Evolutionary conservation across 2,888 invertebrate species (phyloP), one percentile per base, ranked within the genome.

Genomic region (Sturmia bella): DNA sequence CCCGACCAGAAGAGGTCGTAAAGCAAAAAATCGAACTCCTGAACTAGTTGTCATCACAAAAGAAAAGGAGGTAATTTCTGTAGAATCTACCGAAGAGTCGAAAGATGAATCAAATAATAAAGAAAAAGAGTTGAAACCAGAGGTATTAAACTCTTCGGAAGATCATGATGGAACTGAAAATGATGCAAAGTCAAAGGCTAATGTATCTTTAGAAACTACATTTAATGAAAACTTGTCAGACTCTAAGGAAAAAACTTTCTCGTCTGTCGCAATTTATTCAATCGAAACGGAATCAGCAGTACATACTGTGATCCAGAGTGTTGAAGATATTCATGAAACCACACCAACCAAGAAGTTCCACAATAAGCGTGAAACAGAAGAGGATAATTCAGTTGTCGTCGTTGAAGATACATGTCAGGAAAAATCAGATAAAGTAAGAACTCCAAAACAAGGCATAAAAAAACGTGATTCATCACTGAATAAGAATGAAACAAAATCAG

Each of bases 401-500:
- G 19, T 12, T 11, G 27, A 17, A 7, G 7, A 11, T 21, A 63
- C 48, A 19, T 39, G 21, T 5, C 5, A 32, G 3, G 43, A 73
- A 0, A 63, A 70, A 70, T 70, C 66, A 19, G 75, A 48, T 1
- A 61, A 68, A 27, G 1, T 50, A 24, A 41, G 41, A 41, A 73
- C 61, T 12, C 63, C 72, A 3, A 81, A 81, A 52, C 66, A 72
- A 9, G 4, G 19, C 43, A 27, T 19, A 1, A 81, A 81, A 32
- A 80, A 76, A 68, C 52, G 73, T 0, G 76, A 81, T 63, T 37
- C 76, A 48, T 48, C 66, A 1, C 54, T 50, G n/a, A 61, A 32
- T 21, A 80, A 76, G 76, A 72, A 13, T 72, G 80, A 80, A 56
- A 54, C 21, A 6, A 80, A 76, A 76, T 48, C 41, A 7, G 6